These are phyloP conservation scores for Dolichotis patagonum DNA, from an alignment of 2,113 vertebrate genomes.

Conservation along the genomic window DNA sequence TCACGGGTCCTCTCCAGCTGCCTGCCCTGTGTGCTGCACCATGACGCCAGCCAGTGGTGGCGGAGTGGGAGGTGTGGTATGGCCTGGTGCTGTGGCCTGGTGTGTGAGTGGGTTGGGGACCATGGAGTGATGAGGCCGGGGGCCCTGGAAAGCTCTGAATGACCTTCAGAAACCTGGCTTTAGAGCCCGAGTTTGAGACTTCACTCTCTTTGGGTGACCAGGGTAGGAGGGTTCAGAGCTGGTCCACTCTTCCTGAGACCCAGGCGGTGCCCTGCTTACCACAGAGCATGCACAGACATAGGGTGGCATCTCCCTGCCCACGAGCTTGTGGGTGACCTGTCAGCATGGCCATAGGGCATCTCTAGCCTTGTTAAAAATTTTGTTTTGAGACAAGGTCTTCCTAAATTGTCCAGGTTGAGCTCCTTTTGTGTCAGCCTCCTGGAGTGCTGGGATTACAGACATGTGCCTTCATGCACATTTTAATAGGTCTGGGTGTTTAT, in stretches of 20 bases:
- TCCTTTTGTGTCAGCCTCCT: too few species aligned
- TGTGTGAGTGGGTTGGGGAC: not conserved
- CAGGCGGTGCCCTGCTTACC: not conserved
- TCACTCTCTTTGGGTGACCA: not conserved
- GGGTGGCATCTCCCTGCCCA: not conserved
- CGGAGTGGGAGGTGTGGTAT: not conserved
- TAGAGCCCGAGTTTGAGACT: not conserved
- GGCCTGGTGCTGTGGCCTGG: not conserved
- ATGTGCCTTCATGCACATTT: not conserved
- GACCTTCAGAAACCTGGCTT: not conserved
- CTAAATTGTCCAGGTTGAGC: not conserved
- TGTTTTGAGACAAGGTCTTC: not conserved
- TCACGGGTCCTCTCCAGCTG: conserved; percentile 47
- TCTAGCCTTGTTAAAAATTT: not conserved
- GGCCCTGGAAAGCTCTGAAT: conserved; percentile 1
- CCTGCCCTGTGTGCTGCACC: too few species aligned
- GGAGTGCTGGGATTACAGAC: too few species aligned
- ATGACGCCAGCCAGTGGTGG: not conserved
- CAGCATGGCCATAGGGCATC: not conserved
- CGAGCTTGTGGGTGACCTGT: not conserved
- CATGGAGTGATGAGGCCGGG: not conserved
- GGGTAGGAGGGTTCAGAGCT: not conserved
- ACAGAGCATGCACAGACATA: not conserved
- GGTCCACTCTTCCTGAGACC: not conserved
- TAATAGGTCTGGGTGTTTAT: not conserved